phyloP scores from a whole-genome alignment of 2,113 vertebrate genomes.

The Phrynosoma platyrhinos region DNA sequence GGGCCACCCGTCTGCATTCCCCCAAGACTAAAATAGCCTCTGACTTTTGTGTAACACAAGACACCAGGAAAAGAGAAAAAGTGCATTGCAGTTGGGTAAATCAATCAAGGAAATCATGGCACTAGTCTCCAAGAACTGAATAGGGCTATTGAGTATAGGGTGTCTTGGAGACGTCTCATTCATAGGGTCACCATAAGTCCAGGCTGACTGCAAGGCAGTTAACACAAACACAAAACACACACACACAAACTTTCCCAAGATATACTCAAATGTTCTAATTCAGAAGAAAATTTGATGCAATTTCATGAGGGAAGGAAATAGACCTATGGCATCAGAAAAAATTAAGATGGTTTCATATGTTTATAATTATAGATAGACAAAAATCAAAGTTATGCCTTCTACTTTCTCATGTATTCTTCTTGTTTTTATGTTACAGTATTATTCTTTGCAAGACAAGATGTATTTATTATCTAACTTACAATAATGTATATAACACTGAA shows the following conservation, averaged over 20 bases:
- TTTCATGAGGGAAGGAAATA: background rate
- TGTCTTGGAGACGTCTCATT: too few species aligned
- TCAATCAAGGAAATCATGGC: too few species aligned
- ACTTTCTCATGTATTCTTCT: background rate
- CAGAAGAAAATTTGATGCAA: background rate
- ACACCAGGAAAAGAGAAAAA: too few species aligned
- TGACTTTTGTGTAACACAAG: background rate
- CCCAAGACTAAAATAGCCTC: background rate
- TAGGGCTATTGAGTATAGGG: too few species aligned
- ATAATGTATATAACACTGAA: background rate
- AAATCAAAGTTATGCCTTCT: background rate
- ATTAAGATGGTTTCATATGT: background rate
- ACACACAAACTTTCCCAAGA: background rate
- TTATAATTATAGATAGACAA: background rate
- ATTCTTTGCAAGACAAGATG: background rate
- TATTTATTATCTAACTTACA: background rate
- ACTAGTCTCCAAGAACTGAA: too few species aligned
- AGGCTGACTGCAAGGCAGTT: too few species aligned
- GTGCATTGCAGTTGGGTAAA: too few species aligned
- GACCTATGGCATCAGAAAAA: background rate
- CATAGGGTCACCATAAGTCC: too few species aligned
- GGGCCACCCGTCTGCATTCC: too few species aligned
- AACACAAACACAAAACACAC: too few species aligned
- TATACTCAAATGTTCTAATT: background rate
- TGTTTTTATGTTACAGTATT: background rate